Conservation (phyloP, 2,797 vertebrate genomes). For the Pangasius mekongensis region DNA sequence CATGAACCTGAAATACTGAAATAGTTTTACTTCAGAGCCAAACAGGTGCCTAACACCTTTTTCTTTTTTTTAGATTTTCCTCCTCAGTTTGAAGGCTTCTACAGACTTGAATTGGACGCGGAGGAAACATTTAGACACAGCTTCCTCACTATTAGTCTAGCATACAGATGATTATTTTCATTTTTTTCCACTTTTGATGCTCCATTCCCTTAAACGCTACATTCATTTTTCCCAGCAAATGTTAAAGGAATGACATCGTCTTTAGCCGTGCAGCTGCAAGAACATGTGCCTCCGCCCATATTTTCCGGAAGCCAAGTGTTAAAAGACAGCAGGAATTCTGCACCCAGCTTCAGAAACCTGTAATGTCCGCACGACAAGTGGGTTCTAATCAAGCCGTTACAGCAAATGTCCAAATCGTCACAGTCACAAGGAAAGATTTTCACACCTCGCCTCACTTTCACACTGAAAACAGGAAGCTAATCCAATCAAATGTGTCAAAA, state of each 20-base stretch:
- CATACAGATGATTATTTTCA: not conserved
- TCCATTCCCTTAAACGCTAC: not conserved
- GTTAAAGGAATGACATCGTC: not conserved
- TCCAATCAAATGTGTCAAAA: not conserved
- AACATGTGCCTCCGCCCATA: not conserved
- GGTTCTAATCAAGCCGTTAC: not conserved
- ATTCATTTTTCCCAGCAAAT: slow-evolving; percentile 1
- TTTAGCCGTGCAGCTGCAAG: not conserved
- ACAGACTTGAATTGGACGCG: not conserved
- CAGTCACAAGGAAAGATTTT: not conserved
- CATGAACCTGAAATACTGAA: not conserved
- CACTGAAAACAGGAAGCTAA: not conserved
- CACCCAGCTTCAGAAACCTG: no score
- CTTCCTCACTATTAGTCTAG: not conserved
- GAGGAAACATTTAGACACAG: not conserved
- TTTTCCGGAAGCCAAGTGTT: not conserved
- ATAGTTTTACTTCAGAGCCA: not conserved
- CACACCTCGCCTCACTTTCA: not conserved
- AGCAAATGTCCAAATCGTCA: not conserved
- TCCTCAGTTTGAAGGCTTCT: not conserved
- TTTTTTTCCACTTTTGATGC: not conserved
- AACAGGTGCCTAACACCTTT: not conserved
- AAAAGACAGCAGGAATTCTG: not conserved
- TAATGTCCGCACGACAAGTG: not conserved
- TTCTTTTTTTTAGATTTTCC: not conserved